Evolutionary conservation across 2,888 invertebrate species (phyloP).

Genomic region (Eudasyphora cyanicolor): DNA sequence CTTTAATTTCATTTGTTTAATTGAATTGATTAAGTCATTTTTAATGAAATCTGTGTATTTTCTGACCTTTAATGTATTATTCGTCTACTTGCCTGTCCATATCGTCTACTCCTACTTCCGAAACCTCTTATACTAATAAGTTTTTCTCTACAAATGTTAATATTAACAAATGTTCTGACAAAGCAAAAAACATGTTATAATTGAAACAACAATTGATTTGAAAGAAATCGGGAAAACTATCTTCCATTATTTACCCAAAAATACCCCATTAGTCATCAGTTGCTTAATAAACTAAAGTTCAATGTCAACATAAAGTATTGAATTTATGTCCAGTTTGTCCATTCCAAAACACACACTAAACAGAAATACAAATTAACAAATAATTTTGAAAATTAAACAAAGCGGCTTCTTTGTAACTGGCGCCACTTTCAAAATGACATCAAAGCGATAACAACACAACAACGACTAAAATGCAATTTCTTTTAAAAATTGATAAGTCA

Average conservation of each 20-base stretch:
- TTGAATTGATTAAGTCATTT: too few species aligned
- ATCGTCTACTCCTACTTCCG: too few species aligned
- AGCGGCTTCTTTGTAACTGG: conserved; percentile 27
- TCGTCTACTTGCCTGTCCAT: too few species aligned
- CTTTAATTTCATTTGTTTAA: too few species aligned
- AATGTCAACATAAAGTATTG: conserved; percentile 58
- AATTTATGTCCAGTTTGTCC: conserved; percentile 39
- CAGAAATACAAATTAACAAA: background rate
- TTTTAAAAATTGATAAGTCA: conserved; percentile 6
- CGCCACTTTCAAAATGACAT: conserved; percentile 43
- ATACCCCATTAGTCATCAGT: background rate
- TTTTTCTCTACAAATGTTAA: too few species aligned
- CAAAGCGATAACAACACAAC: background rate
- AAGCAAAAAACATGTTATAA: too few species aligned
- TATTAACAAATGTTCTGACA: too few species aligned
- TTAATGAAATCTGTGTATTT: too few species aligned
- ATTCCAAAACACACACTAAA: background rate
- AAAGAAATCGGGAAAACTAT: too few species aligned
- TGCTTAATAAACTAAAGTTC: conserved; percentile 46
- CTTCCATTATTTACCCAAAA: background rate
- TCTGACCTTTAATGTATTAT: too few species aligned
- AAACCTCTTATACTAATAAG: too few species aligned
- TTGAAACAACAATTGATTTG: too few species aligned
- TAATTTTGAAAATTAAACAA: conserved; percentile 12
- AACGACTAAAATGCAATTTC: conserved; percentile 12